Base-by-base conservation (phyloP, 2,888 invertebrate genomes). In the Orchesella flavescens region DNA sequence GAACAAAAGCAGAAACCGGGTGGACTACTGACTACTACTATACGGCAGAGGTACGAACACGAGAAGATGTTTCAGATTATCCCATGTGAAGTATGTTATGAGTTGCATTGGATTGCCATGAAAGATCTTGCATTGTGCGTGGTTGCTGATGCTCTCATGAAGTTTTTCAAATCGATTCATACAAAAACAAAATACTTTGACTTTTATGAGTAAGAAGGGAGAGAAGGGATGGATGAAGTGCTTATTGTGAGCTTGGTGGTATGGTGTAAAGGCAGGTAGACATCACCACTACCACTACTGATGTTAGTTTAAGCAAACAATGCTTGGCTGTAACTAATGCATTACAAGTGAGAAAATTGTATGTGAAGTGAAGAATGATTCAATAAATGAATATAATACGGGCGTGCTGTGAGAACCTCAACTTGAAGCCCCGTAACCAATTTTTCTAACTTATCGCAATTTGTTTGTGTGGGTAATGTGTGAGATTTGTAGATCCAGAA, bases 331-430 rank as follows among this genome's bases (percentile, higher is more conserved):
- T 63, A 69, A 63, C 71, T 78, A 63, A 71, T 78, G 71, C 61
- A 59, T 68, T 77, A 77, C 76, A 77, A 77, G 57, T 68, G 68
- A 77, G 76, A 77, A 68, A 68, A 77, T 77, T 77, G 76, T 66
- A 15, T 61, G 65, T 75, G 55, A 75, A 61, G n/a, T 24, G 61
- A 61, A 34, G 34, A 34, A 7, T 34, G 34, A 34, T 34, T 34
- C 34, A 34, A 34, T 34, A 34, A 34, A 34, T 34, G 34, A 34
- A 34, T 34, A 34, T 34, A 34, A 34, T 34, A 34, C 7, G 34
- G 2, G 7, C 34, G 7, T 34, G 34, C 34, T 34, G 34, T 34
- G 34, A 34, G 34, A 34, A 34, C 34, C 34, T 34, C 34, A 34
- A 34, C 34, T 4, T 34, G 34, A 34, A 34, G 34, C 34, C 34